Conservation (phyloP, 1,140 invertebrate genomes). For the Monomorium pharaonis region DNA sequence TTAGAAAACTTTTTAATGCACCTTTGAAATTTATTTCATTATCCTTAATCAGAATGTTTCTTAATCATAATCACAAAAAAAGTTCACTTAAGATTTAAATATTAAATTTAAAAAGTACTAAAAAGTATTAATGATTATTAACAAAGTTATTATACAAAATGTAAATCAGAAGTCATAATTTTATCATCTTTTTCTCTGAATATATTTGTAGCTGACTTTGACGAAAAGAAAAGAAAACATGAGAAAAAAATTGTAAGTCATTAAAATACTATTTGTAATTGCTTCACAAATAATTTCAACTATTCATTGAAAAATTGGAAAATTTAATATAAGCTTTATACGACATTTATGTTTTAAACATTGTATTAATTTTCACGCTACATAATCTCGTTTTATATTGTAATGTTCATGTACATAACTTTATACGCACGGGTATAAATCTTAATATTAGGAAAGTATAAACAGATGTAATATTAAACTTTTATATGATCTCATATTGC, state of each 20-base stretch:
- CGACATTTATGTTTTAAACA: neutral
- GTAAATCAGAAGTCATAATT: no score
- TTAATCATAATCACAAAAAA: no score
- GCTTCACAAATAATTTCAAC: neutral
- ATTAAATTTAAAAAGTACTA: no score
- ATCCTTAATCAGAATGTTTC: no score
- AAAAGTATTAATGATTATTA: no score
- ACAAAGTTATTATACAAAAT: no score
- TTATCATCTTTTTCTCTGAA: no score
- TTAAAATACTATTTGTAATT: neutral
- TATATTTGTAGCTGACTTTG: neutral
- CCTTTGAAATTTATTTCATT: no score
- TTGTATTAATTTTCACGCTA: neutral
- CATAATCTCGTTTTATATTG: slow-evolving; percentile 7
- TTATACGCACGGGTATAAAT: neutral
- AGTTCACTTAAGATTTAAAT: no score
- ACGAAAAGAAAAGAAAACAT: neutral
- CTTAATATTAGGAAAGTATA: slow-evolving; percentile 15
- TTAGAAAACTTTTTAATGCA: no score
- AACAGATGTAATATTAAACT: neutral
- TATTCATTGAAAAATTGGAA: neutral
- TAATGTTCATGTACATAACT: neutral
- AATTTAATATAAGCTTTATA: neutral
- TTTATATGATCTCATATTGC: slow-evolving; percentile 13
- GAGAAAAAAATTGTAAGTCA: neutral